phyloP scores from a whole-genome alignment of 1,140 invertebrate species.

The Penaeus vannamei region DNA sequence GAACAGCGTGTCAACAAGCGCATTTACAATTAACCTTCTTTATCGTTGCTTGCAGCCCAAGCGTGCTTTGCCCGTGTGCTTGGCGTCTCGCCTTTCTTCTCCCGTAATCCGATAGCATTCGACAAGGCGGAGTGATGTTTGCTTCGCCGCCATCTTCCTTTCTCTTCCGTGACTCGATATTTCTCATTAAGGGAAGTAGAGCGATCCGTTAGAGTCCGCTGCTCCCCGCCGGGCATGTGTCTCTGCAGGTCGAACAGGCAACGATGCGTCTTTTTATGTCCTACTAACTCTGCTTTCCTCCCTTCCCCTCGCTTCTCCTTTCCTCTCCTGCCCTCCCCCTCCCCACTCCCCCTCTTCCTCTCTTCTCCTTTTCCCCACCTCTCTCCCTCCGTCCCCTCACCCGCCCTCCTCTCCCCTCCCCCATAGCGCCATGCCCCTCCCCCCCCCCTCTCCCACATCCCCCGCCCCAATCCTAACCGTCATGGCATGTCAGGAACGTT shows the following conservation, averaged over 20 bases:
- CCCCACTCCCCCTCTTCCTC: neutral
- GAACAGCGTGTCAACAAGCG: too few species aligned
- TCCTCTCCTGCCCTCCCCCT: neutral
- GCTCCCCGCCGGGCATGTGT: neutral
- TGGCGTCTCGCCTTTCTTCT: too few species aligned
- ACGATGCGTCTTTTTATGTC: neutral
- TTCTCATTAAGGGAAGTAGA: too few species aligned
- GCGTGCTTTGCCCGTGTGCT: too few species aligned
- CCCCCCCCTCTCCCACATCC: neutral
- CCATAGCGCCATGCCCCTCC: neutral
- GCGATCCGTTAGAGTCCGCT: too few species aligned
- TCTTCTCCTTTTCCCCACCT: neutral
- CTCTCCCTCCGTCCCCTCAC: neutral
- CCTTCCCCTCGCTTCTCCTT: neutral
- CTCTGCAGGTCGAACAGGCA: neutral
- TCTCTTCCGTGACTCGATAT: too few species aligned
- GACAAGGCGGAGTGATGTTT: too few species aligned
- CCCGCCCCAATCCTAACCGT: neutral
- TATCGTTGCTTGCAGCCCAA: too few species aligned
- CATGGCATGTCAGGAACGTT: too few species aligned
- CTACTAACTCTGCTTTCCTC: neutral
- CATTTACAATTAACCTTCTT: too few species aligned
- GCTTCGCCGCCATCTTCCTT: too few species aligned
- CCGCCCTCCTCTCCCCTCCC: neutral
- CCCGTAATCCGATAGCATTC: too few species aligned